Evolutionary conservation across 1,140 invertebrate genomes (phyloP), one percentile per base, ranked within the genome.

Genomic region (Cepaea nemoralis): DNA sequence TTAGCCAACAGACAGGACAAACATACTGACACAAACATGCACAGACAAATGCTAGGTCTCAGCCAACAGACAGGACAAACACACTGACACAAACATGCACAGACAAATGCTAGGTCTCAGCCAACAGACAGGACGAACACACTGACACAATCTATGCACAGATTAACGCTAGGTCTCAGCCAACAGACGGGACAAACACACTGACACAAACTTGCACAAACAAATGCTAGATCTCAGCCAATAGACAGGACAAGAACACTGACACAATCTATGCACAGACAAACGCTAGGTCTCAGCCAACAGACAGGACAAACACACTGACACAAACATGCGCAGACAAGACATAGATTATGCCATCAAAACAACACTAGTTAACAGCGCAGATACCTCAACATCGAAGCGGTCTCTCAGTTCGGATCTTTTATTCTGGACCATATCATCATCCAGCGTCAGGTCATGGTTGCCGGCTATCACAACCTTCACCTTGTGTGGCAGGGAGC

Each of bases 391-490:
- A 35, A 75, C 31, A 5, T 35, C 42, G 31, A 75, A 75, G 6
- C n/a, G 39, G n/a, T 35, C 3, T 1, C 14, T 3, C 1, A 82
- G 42, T 33, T 86, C 73, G 27, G 78, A 27, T 67, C 81, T 80
- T 10, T 66, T 63, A 70, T 83, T 83, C 33, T 80, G 33, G 0
- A 86, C 66, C 59, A 84, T 70, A 12, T 84, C 80, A 33, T 42
- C 42, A 78, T 97, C 96, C 89, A 97, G 96, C 86, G 95, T 96
- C 10, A 96, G 91, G 87, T 97, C 96, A 92, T 97, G 96, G 92
- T 97, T 97, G 63, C 96, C 96, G 77, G 96, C 95, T 87, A 97
- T 97, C 0, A 97, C 95, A 82, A 97, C 93, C 92, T 97, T 97
- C 86, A 96, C 92, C 87, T 94, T 94, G 88, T 97, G 96, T 35